These are phyloP conservation scores for Drosophila equinoxialis DNA, from an alignment of 1,140 invertebrate species.

Conservation along the genomic window DNA sequence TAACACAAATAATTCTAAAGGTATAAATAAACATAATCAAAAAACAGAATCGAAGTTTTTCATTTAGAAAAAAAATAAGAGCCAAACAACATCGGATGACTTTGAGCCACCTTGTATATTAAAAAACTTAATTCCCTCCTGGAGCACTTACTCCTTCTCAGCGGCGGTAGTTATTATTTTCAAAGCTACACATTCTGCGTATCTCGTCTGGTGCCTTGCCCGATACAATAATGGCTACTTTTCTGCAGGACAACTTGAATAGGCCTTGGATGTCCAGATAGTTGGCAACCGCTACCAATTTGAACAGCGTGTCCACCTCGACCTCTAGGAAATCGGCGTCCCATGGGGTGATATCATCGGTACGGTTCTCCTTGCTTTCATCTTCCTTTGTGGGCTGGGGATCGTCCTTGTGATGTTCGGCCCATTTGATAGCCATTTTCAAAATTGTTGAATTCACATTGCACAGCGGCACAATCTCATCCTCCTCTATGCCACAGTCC, in stretches of 20 bases:
- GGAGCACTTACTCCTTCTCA: too few relatives aligned
- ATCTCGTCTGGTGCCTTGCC: conserved; percentile 99
- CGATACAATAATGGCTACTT: conserved; percentile 99
- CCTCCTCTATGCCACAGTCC: conserved; percentile 97
- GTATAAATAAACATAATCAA: too few relatives aligned
- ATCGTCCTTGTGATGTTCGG: conserved; percentile 97
- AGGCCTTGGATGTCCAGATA: conserved; percentile 99
- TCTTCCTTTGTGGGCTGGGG: conserved; percentile 93
- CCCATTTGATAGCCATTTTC: conserved; percentile 98
- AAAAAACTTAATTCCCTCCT: too few relatives aligned
- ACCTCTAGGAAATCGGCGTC: conserved; percentile 99
- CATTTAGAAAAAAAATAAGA: too few relatives aligned
- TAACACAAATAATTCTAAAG: too few relatives aligned
- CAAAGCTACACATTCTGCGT: conserved; percentile 81
- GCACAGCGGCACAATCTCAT: conserved; percentile 97
- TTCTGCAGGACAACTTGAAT: conserved; percentile 99
- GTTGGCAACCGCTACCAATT: conserved; percentile 97
- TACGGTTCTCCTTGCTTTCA: conserved; percentile 86
- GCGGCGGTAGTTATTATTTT: too few relatives aligned
- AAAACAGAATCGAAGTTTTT: too few relatives aligned
- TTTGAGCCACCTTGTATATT: too few relatives aligned
- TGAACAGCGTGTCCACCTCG: conserved; percentile 98
- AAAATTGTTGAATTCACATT: conserved; percentile 99
- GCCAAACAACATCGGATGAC: too few relatives aligned
- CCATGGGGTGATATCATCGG: conserved; percentile 87